Percentiles rank a stretch among this genome's conserved stretches.
Conservation (phyloP, 2,113 vertebrate genomes). For the Sceloporus tristichus region DNA sequence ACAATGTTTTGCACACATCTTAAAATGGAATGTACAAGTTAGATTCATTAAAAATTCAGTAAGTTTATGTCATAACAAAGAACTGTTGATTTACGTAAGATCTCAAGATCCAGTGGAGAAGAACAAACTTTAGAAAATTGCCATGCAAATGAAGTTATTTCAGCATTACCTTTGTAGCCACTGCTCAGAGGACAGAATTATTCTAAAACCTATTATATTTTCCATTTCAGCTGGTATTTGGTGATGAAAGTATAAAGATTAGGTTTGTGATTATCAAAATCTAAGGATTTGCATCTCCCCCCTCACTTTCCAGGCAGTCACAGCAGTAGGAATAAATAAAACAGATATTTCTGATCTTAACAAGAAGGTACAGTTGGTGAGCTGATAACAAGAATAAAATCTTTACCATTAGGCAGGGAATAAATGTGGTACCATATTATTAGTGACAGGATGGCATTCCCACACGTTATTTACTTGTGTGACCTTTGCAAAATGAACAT, state of each 20-base stretch:
- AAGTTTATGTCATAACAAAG: slow-evolving; percentile 17
- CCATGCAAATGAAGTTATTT: background rate
- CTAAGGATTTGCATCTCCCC: slow-evolving; percentile 20
- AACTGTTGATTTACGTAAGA: slow-evolving; percentile 14
- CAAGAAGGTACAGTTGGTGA: background rate
- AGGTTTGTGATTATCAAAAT: slow-evolving; percentile 28
- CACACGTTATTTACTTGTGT: background rate
- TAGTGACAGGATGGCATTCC: slow-evolving; percentile 27
- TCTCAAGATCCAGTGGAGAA: slow-evolving; percentile 18
- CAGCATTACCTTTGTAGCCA: slow-evolving; percentile 17
- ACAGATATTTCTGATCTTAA: slow-evolving; percentile 21
- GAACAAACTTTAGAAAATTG: slow-evolving; percentile 41
- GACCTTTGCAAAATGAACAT: slow-evolving; percentile 21
- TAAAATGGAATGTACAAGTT: background rate
- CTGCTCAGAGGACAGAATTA: slow-evolving; percentile 1
- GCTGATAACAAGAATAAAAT: background rate
- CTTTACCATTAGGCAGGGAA: slow-evolving; percentile 33
- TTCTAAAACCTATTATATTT: slow-evolving; percentile 36
- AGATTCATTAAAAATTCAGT: background rate
- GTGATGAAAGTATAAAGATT: slow-evolving; percentile 14
- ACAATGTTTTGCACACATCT: background rate
- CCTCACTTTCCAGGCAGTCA: slow-evolving; percentile 5
- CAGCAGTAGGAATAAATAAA: slow-evolving; percentile 13
- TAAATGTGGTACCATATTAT: slow-evolving; percentile 27
- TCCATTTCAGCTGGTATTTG: slow-evolving; percentile 41